phyloP scores from a whole-genome alignment of 2,113 vertebrate genomes.

The Ammodytes dubius region DNA sequence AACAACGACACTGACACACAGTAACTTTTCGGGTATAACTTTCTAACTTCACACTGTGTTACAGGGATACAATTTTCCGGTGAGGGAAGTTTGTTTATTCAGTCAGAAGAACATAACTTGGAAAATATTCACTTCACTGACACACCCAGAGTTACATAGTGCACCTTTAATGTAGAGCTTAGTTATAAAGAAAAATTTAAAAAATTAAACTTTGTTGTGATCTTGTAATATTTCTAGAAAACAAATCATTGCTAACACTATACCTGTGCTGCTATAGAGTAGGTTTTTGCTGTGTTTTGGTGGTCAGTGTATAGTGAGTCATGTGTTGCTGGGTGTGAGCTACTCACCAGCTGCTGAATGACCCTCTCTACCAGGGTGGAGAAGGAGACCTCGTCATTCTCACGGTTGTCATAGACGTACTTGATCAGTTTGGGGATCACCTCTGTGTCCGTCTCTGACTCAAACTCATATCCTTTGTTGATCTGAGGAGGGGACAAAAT shows the following conservation, averaged over 20 bases:
- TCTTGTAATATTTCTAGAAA: not conserved
- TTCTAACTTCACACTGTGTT: no score
- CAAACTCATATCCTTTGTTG: conserved; percentile 95
- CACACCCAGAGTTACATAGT: no score
- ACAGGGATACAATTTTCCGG: no score
- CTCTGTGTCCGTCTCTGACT: conserved; percentile 98
- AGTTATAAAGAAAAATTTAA: no score
- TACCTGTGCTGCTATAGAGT: conserved; percentile 3
- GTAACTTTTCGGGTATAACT: no score
- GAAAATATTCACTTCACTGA: no score
- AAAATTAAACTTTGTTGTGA: no score
- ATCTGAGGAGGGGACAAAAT: conserved; percentile 81
- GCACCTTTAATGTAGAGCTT: no score
- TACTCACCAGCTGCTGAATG: conserved; percentile 94
- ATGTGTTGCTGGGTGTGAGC: not conserved
- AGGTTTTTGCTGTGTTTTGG: not conserved
- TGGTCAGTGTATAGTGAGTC: not conserved
- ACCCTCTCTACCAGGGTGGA: conserved; percentile 94
- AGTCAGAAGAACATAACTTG: no score
- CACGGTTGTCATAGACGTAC: conserved; percentile 96
- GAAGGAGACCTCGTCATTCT: conserved; percentile 89
- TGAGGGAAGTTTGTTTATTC: no score
- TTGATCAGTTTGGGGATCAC: conserved; percentile 97
- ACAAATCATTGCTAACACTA: not conserved
- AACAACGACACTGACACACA: no score